phyloP scores from a whole-genome alignment of 2,888 invertebrate genomes.

The Lithophane semibrunnea region DNA sequence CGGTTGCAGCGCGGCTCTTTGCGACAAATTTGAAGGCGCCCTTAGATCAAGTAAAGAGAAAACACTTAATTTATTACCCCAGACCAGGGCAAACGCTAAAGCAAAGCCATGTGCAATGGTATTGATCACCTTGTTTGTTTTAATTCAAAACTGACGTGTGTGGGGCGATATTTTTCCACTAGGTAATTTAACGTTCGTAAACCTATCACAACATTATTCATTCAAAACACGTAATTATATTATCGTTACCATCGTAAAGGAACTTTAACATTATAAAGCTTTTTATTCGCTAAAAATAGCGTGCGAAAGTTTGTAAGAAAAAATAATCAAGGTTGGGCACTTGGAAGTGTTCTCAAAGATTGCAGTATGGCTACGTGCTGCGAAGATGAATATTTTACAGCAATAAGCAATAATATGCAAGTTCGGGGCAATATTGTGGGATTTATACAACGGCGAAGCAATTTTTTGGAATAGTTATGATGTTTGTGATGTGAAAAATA shows the following conservation, averaged over 20 bases:
- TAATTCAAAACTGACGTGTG: no score
- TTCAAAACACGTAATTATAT: constrained; percentile 34
- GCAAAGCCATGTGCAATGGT: no score
- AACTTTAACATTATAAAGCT: constrained; percentile 32
- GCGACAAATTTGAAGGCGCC: no score
- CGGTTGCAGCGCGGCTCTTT: no score
- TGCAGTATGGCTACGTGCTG: constrained; percentile 35
- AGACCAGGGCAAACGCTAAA: no score
- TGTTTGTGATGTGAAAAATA: no score
- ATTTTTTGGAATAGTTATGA: no score
- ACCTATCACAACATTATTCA: background rate
- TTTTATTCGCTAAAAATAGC: constrained; percentile 17
- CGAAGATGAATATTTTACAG: constrained; percentile 51
- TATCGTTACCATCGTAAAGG: constrained; percentile 20
- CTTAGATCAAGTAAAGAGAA: no score
- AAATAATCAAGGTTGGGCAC: constrained; percentile 45
- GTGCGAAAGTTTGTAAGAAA: constrained; percentile 45
- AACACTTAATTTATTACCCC: no score
- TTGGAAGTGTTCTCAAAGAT: constrained; percentile 45
- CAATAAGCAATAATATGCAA: constrained; percentile 28
- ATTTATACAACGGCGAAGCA: background rate
- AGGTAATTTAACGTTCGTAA: background rate
- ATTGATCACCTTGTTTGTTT: no score
- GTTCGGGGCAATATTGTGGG: background rate
- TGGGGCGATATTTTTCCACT: no score